These are phyloP conservation scores for Pipistrellus nathusii DNA, from an alignment of 2,797 vertebrate genomes.

Conservation along the genomic window DNA sequence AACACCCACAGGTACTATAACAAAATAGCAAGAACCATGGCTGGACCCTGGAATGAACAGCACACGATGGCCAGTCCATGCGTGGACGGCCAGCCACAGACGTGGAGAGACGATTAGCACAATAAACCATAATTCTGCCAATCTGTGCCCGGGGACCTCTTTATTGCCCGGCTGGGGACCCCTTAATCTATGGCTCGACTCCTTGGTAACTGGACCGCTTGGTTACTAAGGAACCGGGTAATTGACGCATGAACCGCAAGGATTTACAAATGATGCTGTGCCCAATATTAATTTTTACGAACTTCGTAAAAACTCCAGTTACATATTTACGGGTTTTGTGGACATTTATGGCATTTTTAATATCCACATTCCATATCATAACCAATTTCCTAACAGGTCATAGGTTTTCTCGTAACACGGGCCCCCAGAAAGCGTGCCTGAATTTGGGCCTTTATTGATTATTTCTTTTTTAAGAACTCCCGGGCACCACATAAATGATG, in stretches of 20 bases:
- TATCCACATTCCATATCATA: constrained; percentile 80
- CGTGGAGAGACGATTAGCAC: constrained; percentile 79
- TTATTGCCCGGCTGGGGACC: constrained; percentile 78
- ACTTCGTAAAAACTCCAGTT: constrained; percentile 79
- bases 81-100: constrained; percentile 65
- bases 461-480: constrained; percentile 64
- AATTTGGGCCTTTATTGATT: constrained; percentile 72
- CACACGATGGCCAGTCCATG: background rate
- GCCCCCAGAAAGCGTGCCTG: constrained; percentile 52
- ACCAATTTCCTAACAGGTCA: constrained; percentile 74
- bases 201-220: constrained; percentile 73
- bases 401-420: constrained; percentile 68
- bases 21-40: background rate
- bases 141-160: constrained; percentile 80
- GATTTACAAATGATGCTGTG: constrained; percentile 76
- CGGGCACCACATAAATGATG: constrained; percentile 70
- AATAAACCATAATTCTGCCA: constrained; percentile 82
- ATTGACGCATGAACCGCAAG: constrained; percentile 77
- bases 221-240: constrained; percentile 79
- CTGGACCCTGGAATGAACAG: background rate
- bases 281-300: constrained; percentile 78
- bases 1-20: constrained; percentile 13
- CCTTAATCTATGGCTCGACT: constrained; percentile 78
- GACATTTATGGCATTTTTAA: constrained; percentile 76
- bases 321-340: constrained; percentile 80